Conservation (phyloP, 2,113 vertebrate species). For the Stictonetta naevosa region DNA sequence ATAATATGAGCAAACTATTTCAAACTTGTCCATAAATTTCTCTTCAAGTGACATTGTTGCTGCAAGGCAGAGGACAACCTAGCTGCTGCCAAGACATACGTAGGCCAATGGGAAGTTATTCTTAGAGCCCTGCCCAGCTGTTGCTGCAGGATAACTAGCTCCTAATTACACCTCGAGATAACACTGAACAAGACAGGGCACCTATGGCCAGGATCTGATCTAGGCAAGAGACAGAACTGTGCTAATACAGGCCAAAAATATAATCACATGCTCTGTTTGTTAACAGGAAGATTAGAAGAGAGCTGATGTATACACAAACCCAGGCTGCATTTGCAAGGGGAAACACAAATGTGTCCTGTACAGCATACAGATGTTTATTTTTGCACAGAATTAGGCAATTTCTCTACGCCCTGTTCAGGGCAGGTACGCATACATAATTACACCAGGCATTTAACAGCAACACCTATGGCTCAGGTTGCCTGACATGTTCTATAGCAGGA, state of each 20-base stretch:
- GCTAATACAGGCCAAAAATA: neutral
- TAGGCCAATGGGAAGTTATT: constrained; percentile 59
- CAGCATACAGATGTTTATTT: neutral
- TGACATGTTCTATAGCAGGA: constrained; percentile 34
- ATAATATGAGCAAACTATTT: neutral
- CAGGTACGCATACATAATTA: neutral
- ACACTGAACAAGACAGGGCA: constrained; percentile 41
- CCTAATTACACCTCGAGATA: constrained; percentile 31
- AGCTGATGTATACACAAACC: neutral
- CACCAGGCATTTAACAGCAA: neutral
- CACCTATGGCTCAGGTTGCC: constrained; percentile 21
- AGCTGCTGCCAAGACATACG: constrained; percentile 28
- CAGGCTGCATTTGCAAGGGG: neutral
- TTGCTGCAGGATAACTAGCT: constrained; percentile 43
- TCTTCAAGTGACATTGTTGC: neutral
- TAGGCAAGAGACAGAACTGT: constrained; percentile 26
- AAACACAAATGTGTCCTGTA: neutral
- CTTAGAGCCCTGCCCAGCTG: constrained; percentile 48
- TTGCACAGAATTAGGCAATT: neutral
- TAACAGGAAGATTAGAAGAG: neutral
- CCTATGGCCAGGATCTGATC: constrained; percentile 16
- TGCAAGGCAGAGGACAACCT: constrained; percentile 4
- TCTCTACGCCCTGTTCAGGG: neutral
- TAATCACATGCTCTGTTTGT: neutral
- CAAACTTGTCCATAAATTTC: neutral